Conservation (phyloP, 2,888 invertebrate genomes). For the Diarsia mendica region DNA sequence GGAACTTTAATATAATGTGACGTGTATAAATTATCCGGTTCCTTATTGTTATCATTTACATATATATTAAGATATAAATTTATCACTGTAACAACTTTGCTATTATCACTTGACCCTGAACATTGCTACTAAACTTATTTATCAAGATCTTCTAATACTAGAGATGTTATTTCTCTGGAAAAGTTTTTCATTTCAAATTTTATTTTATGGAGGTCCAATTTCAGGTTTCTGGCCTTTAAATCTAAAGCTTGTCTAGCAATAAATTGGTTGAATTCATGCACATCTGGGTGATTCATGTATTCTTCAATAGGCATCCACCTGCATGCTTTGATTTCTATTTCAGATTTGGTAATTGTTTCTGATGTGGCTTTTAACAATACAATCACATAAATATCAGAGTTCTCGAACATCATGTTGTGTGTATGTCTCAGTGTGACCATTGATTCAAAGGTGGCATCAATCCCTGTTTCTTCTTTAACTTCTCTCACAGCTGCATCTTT, state of each 20-base stretch:
- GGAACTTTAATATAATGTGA: constrained; percentile 11
- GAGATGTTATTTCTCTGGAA: constrained; percentile 79
- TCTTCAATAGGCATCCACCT: constrained; percentile 96
- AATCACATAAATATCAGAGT: constrained; percentile 96
- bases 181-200: constrained; percentile 75
- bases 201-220: constrained; percentile 90
- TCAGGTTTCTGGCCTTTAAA: constrained; percentile 91
- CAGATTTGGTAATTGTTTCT: constrained; percentile 92
- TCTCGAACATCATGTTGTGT: constrained; percentile 94
- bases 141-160: constrained; percentile 77
- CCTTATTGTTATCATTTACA: constrained; percentile 55
- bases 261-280: constrained; percentile 93
- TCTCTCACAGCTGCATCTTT: constrained; percentile 95
- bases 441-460: constrained; percentile 93
- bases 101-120: constrained; percentile 60
- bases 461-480: constrained; percentile 97
- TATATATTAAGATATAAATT: constrained; percentile 45
- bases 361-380: constrained; percentile 93
- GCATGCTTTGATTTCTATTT: constrained; percentile 94
- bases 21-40: constrained; percentile 42
- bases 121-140: constrained; percentile 38
- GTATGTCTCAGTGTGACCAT: constrained; percentile 94
- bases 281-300: constrained; percentile 92
- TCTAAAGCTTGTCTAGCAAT: constrained; percentile 92
- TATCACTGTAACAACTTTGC: constrained; percentile 49